Evolutionary conservation across 2,888 invertebrate species (phyloP).

Genomic region (Ormia ochracea): DNA sequence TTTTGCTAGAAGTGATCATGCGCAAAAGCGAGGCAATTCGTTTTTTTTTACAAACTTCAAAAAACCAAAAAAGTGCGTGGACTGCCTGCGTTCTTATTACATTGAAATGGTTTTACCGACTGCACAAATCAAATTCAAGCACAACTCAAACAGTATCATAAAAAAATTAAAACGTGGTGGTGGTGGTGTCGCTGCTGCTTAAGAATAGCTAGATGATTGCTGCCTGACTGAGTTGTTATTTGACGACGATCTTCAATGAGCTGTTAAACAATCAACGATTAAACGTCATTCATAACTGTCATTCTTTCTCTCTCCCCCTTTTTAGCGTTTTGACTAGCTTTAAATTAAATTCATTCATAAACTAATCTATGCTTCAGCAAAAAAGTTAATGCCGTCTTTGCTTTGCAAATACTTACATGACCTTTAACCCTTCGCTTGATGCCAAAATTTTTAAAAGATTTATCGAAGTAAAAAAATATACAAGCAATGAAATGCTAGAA

Average conservation of each 20-base stretch:
- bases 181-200: constrained; percentile 4
- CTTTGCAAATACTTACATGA: not conserved
- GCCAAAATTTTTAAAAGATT: too few species aligned
- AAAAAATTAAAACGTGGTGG: constrained; percentile 12
- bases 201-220: not conserved
- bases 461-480: too few species aligned
- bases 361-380: constrained; percentile 10
- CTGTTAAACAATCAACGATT: constrained; percentile 63
- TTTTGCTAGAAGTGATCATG: constrained; percentile 52
- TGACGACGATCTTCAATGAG: constrained; percentile 60
- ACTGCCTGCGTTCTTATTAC: constrained; percentile 56
- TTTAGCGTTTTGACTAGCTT: not conserved
- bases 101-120: constrained; percentile 16
- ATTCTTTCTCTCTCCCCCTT: not conserved
- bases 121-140: not conserved
- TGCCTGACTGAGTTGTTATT: constrained; percentile 17
- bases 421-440: not conserved
- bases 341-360: constrained; percentile 44
- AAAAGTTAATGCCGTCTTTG: not conserved
- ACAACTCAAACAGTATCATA: not conserved
- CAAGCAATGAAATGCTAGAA: too few species aligned
- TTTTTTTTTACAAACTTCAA: constrained; percentile 29
- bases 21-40: constrained; percentile 23
- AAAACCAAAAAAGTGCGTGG: constrained; percentile 60
- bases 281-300: constrained; percentile 61